phyloP scores from a whole-genome alignment of 2,797 vertebrate genomes.

The Ctenochaetus hawaiiensis region DNA sequence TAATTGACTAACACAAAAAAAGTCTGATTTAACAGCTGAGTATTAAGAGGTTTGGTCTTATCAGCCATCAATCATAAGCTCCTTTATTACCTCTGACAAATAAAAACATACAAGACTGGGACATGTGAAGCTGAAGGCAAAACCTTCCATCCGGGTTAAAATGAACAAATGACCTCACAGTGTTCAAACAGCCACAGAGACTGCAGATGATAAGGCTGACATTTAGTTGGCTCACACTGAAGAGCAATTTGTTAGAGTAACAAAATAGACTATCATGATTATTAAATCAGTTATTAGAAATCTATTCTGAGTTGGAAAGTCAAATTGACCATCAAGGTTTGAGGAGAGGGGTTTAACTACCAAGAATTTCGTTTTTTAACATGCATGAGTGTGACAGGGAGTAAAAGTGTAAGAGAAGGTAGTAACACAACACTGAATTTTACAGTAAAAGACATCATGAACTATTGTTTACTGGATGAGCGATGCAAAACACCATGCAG shows the following conservation, averaged over 20 bases:
- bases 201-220: constrained; percentile 38
- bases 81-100: constrained; percentile 52
- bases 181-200: constrained; percentile 39
- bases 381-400: constrained; percentile 10
- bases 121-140: constrained; percentile 35
- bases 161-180: constrained; percentile 63
- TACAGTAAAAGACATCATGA: background rate
- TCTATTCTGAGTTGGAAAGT: constrained; percentile 61
- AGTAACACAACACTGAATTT: background rate
- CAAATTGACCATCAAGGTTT: constrained; percentile 80
- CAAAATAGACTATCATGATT: constrained; percentile 53
- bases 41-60: constrained; percentile 36
- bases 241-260: constrained; percentile 47
- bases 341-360: constrained; percentile 51
- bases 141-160: constrained; percentile 56
- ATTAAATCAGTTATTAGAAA: constrained; percentile 65
- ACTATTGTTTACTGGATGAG: background rate
- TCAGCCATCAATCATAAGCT: constrained; percentile 33
- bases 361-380: constrained; percentile 15
- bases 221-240: constrained; percentile 50
- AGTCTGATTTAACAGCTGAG: background rate
- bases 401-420: constrained; percentile 1
- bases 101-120: constrained; percentile 41
- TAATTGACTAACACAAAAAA: constrained; percentile 6
- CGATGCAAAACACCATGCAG: background rate